Base-by-base conservation (phyloP, 2,113 vertebrate species). In the Gopherus flavomarginatus region DNA sequence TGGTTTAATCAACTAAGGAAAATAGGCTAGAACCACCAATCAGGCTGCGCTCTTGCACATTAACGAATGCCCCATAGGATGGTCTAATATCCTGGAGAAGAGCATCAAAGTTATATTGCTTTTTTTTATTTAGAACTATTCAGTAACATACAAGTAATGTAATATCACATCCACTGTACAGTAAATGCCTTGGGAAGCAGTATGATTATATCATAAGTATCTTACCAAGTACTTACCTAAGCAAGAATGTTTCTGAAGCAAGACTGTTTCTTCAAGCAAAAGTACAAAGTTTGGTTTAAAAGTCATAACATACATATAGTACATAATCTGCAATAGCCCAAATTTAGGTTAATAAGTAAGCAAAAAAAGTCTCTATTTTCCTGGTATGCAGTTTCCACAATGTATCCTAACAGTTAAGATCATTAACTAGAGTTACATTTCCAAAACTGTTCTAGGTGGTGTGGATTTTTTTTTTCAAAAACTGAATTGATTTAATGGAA, bases 111-210 rank as follows among this genome's bases (percentile, higher is more conserved):
- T 82, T 2, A 65, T 80, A 89, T 69, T 94, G 14, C 26, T 92
- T 94, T 87, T 91, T 91, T n/a, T 96, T 88, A 90, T 86, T 96
- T 81, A 83, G 86, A 87, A 95, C 92, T 82, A 84, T 62, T 86
- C n/a, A 62, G n/a, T 0, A 0, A 38, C 72, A 86, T 49, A 38
- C 5, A 3, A 54, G 42, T 56, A 88, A 85, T 44, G 44, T 35
- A 92, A 44, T 88, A 57, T 87, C 27, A 56, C 52, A 90, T 91
- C 81, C 90, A 85, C 42, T 94, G 79, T 94, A 85, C 62, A 89
- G 31, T 13, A 87, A 83, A 87, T 38, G 59, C 54, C 78, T 90
- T 79, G 56, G 90, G 94, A 94, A 94, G 59, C 69, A 79, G 53
- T 92, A 47, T 4, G 84, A 75, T 54, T 94, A 16, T 31, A 92